Percentiles rank a stretch among this genome's conserved stretches.
phyloP scores from a whole-genome alignment of 2,888 invertebrate species.

The Xestobium rufovillosum region DNA sequence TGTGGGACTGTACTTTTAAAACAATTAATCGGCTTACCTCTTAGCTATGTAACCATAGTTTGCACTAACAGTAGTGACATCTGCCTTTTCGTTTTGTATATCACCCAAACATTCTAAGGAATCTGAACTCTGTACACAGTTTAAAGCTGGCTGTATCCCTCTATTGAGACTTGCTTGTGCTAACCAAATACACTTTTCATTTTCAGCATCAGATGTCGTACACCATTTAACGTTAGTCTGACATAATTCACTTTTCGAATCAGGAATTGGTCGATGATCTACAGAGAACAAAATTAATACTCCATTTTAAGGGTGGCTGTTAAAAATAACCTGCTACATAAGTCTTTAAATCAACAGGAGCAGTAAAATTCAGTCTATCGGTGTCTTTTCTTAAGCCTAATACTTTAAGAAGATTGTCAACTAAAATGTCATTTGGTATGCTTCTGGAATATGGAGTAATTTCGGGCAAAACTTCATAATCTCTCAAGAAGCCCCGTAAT shows the following conservation, averaged over 20 bases:
- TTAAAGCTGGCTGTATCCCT: constrained; percentile 53
- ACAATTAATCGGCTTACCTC: constrained; percentile 45
- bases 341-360: constrained; percentile 15
- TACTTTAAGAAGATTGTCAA: constrained; percentile 14
- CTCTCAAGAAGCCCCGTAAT: no score
- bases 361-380: constrained; percentile 19
- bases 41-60: constrained; percentile 58
- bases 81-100: constrained; percentile 46
- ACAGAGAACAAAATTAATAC: background rate
- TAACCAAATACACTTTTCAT: constrained; percentile 55
- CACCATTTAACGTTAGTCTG: constrained; percentile 51
- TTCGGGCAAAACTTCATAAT: no score
- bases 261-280: background rate
- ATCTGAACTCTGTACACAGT: constrained; percentile 47
- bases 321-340: no score
- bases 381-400: constrained; percentile 15
- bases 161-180: constrained; percentile 47
- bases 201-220: constrained; percentile 48
- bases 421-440: no score
- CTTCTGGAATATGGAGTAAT: no score
- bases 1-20: no score
- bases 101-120: constrained; percentile 47
- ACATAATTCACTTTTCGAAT: constrained; percentile 25
- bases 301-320: no score
- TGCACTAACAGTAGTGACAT: constrained; percentile 54